A percentile compares a stretch with the other conserved stretches of the same genome.
These are phyloP conservation scores for Pogonocherus hispidulus DNA, from an alignment of 2,888 invertebrate species.

Conservation along the genomic window DNA sequence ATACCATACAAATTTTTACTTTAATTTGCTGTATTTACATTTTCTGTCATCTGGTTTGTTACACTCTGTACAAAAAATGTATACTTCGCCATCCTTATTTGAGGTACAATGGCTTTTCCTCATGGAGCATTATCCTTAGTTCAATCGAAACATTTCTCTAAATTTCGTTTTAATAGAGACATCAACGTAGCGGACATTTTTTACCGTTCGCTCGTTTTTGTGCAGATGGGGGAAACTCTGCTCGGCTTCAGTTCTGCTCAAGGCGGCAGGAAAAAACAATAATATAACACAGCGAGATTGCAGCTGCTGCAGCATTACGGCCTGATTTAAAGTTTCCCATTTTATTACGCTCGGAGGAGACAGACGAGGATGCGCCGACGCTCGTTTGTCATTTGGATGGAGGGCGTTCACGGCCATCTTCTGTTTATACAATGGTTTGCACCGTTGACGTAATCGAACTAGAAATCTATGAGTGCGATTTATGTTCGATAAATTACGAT, in stretches of 20 bases:
- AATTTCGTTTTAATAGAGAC: background rate
- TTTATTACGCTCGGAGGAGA: slow-evolving; percentile 6
- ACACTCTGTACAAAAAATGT: too few relatives aligned
- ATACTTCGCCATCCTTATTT: too few relatives aligned
- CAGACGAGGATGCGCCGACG: background rate
- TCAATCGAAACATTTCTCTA: background rate
- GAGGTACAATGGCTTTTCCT: too few relatives aligned
- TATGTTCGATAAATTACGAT: slow-evolving; percentile 11
- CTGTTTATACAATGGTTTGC: slow-evolving; percentile 23
- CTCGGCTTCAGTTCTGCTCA: background rate
- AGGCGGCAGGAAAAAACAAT: background rate
- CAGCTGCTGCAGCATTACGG: slow-evolving; percentile 11
- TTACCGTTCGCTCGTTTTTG: background rate
- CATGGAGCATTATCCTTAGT: background rate
- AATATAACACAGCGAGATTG: slow-evolving; percentile 2
- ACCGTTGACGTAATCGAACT: slow-evolving; percentile 14
- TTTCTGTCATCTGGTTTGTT: too few relatives aligned
- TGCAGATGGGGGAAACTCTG: background rate
- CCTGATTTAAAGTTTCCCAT: slow-evolving; percentile 14
- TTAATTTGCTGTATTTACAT: too few relatives aligned
- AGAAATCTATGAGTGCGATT: slow-evolving; percentile 14
- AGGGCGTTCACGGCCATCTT: slow-evolving; percentile 1
- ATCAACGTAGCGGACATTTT: background rate
- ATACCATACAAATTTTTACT: too few relatives aligned
- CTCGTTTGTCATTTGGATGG: slow-evolving; percentile 23